Evolutionary conservation across 2,888 invertebrate species (phyloP).

Genomic region (Spicauda simplicius): DNA sequence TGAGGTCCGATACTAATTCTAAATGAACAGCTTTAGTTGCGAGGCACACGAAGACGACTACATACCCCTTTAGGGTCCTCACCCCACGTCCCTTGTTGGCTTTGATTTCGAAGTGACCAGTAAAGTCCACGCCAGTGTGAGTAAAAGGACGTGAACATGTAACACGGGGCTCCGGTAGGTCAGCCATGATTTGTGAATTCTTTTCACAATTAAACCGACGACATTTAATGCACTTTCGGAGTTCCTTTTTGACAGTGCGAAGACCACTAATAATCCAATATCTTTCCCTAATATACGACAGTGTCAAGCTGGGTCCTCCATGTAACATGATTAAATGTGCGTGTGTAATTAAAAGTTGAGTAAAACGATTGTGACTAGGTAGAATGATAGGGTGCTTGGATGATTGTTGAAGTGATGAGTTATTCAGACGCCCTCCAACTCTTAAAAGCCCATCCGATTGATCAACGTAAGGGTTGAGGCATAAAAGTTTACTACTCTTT

Average conservation of each 20-base stretch:
- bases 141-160: constrained; percentile 10
- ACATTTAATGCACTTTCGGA: background rate
- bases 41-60: constrained; percentile 19
- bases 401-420: constrained; percentile 1
- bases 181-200: constrained; percentile 4
- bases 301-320: constrained; percentile 4
- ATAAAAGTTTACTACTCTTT: constrained; percentile 9
- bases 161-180: background rate
- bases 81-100: constrained; percentile 16
- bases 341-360: background rate
- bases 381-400: constrained; percentile 7
- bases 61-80: constrained; percentile 19
- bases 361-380: constrained; percentile 2
- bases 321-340: background rate
- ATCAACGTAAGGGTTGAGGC: constrained; percentile 18
- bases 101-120: constrained; percentile 10
- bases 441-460: constrained; percentile 18
- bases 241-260: constrained; percentile 5
- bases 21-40: constrained; percentile 8
- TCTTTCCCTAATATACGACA: constrained; percentile 1
- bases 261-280: constrained; percentile 8
- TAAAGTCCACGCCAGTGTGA: constrained; percentile 11
- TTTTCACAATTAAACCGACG: background rate
- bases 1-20: constrained; percentile 28
- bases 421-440: constrained; percentile 20